Conservation (phyloP, 2,113 vertebrate species). For the Nothobranchius kuhntae region DNA sequence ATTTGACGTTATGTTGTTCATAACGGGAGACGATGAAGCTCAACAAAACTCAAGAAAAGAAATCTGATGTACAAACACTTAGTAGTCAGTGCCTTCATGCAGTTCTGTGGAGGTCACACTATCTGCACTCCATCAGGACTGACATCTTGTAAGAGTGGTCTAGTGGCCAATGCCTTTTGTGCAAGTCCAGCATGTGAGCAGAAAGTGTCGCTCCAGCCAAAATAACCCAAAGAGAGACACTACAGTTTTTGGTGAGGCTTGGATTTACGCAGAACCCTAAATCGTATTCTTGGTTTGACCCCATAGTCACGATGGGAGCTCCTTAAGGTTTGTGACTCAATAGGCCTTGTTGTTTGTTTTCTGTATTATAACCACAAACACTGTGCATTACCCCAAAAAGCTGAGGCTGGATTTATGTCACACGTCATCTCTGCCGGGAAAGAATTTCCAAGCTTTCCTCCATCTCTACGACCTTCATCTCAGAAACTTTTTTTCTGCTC, state of each 20-base stretch:
- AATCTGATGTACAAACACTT: too few relatives aligned
- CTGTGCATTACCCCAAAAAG: slow-evolving; percentile 11
- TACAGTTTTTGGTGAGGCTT: slow-evolving; percentile 1
- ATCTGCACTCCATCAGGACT: slow-evolving; percentile 28
- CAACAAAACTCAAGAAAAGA: too few relatives aligned
- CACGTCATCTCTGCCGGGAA: slow-evolving; percentile 11
- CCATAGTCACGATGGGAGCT: too few relatives aligned
- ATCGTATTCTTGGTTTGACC: too few relatives aligned
- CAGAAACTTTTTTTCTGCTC: neutral
- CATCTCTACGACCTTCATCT: neutral
- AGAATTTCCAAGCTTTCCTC: slow-evolving; percentile 16
- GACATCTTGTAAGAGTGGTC: slow-evolving; percentile 35
- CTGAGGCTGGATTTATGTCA: slow-evolving; percentile 48
- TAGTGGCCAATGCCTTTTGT: slow-evolving; percentile 26
- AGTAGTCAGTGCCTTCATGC: neutral
- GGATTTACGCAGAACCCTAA: slow-evolving; percentile 1
- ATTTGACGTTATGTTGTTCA: too few relatives aligned
- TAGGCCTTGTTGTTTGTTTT: slow-evolving; percentile 27
- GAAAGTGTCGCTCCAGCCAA: slow-evolving; percentile 8
- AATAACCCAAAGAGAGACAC: neutral
- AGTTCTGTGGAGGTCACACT: neutral
- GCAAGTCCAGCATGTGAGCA: slow-evolving; percentile 21
- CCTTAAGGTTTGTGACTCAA: neutral
- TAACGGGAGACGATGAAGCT: too few relatives aligned
- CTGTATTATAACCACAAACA: slow-evolving; percentile 26